A percentile compares a stretch with the other conserved stretches of the same genome.
Conservation (phyloP, 2,888 invertebrate species). For the Apeira syringaria region DNA sequence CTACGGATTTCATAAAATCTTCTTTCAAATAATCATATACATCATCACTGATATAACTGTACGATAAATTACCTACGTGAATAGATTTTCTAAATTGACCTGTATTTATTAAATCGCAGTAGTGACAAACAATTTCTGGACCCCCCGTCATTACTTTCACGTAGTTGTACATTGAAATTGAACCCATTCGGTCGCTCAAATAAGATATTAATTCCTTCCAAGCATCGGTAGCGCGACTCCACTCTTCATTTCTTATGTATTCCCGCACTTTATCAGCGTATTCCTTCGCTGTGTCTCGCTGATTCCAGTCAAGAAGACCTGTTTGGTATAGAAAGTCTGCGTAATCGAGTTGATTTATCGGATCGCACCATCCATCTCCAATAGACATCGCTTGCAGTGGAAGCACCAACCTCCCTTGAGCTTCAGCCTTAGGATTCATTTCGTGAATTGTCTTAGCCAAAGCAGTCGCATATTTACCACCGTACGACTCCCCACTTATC, state of each 20-base stretch:
- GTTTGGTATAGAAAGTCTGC: conserved; percentile 91
- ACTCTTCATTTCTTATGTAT: conserved; percentile 85
- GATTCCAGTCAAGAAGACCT: conserved; percentile 87
- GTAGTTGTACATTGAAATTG: neutral
- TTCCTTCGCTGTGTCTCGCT: conserved; percentile 80
- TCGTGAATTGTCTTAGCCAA: conserved; percentile 88
- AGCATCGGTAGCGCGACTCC: conserved; percentile 82
- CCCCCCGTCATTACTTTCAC: neutral
- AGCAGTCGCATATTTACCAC: conserved; percentile 90
- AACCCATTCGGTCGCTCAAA: conserved; percentile 40
- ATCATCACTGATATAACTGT: conserved; percentile 25
- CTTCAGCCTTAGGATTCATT: conserved; percentile 2
- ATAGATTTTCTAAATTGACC: conserved; percentile 36
- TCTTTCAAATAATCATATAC: neutral
- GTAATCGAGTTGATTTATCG: conserved; percentile 89
- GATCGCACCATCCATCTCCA: conserved; percentile 92
- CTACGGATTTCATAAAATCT: conserved; percentile 10
- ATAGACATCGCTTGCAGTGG: conserved; percentile 86
- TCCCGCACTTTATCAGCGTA: conserved; percentile 82
- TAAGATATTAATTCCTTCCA: conserved; percentile 70
- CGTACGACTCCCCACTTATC: conserved; percentile 95
- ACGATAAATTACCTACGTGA: conserved; percentile 10
- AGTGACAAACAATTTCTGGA: neutral
- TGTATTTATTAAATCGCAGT: conserved; percentile 71
- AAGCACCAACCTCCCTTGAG: neutral